Percentiles rank a stretch among this genome's conserved stretches.
These are phyloP conservation scores for Lysiphlebus fabarum DNA, from an alignment of 1,140 invertebrate species.

Conservation along the genomic window DNA sequence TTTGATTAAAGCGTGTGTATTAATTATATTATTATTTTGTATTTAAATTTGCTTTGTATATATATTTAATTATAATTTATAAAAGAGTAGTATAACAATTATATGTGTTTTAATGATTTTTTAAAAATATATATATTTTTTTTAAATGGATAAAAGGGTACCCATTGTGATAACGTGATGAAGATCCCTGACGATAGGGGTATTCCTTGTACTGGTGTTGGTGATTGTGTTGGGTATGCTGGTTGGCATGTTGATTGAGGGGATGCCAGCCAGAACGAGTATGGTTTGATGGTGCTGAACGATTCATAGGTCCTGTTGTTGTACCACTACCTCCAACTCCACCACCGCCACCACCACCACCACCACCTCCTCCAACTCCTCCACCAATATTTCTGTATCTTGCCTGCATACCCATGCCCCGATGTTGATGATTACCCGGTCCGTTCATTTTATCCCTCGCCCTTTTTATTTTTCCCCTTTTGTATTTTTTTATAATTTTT, in stretches of 20 bases:
- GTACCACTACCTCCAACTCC: slow-evolving; percentile 34
- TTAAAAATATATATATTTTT: too few relatives aligned
- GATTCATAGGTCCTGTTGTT: slow-evolving; percentile 33
- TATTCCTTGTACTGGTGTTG: slow-evolving; percentile 52
- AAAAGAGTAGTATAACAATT: not conserved
- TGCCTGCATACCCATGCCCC: slow-evolving; percentile 45
- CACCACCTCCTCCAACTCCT: slow-evolving; percentile 30
- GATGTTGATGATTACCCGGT: slow-evolving; percentile 47
- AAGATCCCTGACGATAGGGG: slow-evolving; percentile 48
- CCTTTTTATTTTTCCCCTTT: slow-evolving; percentile 22
- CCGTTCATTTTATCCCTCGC: slow-evolving; percentile 40
- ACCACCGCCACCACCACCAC: slow-evolving; percentile 40
- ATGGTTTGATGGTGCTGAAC: slow-evolving; percentile 29
- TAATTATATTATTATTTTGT: not conserved
- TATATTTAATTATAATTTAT: too few relatives aligned
- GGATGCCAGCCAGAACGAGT: slow-evolving; percentile 43
- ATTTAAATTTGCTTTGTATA: too few relatives aligned
- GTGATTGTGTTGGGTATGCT: slow-evolving; percentile 38
- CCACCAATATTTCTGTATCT: slow-evolving; percentile 43
- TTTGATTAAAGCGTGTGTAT: too few relatives aligned
- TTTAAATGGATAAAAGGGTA: slow-evolving; percentile 22
- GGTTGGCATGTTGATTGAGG: slow-evolving; percentile 40
- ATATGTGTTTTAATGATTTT: too few relatives aligned
- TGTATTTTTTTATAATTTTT: not conserved
- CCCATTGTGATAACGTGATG: slow-evolving; percentile 48